Evolutionary conservation across 2,888 invertebrate genomes (phyloP).

Genomic region (Sylvicola cinctus): DNA sequence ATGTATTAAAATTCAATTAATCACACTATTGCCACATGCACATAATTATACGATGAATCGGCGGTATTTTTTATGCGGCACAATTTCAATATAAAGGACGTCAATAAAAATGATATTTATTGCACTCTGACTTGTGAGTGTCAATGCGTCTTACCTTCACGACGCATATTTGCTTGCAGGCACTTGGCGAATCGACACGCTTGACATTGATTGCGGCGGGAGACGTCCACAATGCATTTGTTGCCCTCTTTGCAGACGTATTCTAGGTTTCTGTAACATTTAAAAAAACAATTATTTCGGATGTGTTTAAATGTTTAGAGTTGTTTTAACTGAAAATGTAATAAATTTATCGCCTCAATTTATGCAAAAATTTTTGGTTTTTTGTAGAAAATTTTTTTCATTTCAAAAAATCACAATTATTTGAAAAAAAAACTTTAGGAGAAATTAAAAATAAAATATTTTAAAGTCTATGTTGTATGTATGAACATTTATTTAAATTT

Average conservation of each 20-base stretch:
- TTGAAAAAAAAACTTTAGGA: too few species aligned
- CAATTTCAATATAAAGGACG: too few species aligned
- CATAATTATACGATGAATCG: too few species aligned
- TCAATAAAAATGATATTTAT: too few species aligned
- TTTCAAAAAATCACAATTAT: too few species aligned
- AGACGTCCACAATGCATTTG: slow-evolving; percentile 75
- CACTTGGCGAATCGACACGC: slow-evolving; percentile 85
- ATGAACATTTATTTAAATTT: too few species aligned
- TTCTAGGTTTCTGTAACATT: slow-evolving; percentile 47
- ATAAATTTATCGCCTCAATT: neutral
- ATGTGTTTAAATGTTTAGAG: slow-evolving; percentile 3
- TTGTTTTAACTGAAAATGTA: neutral
- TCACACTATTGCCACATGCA: too few species aligned
- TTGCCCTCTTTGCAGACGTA: slow-evolving; percentile 84
- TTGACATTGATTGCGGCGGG: slow-evolving; percentile 83
- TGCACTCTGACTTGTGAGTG: too few species aligned
- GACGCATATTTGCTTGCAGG: slow-evolving; percentile 79
- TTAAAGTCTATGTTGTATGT: too few species aligned
- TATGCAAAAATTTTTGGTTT: neutral
- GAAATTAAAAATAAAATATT: too few species aligned
- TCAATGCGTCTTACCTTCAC: slow-evolving; percentile 72
- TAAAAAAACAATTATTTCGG: slow-evolving; percentile 6
- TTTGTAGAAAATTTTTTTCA: neutral
- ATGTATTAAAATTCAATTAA: too few species aligned
- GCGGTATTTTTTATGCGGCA: too few species aligned